Base-by-base conservation (phyloP, 1,140 invertebrate genomes). In the Diorhabda elongata region DNA sequence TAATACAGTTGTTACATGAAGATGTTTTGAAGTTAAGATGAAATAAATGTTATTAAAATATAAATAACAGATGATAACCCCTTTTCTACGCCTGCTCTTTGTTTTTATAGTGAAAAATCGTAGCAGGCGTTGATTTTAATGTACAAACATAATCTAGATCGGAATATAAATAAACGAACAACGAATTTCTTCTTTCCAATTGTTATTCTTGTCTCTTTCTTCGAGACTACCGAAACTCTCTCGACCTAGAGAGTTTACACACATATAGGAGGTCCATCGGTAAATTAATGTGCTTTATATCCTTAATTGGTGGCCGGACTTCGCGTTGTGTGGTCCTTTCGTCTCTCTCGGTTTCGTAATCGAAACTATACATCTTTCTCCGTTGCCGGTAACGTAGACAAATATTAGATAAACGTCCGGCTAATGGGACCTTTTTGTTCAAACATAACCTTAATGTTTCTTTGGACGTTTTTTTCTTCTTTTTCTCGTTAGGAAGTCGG, bases 241-340 rank as follows among this genome's bases (percentile, higher is more conserved):
- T 47, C 43, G 44, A 61, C 44, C 66, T 72, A 71, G 65, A 67
- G 45, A 63, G 70, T 72, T 70, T 74, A 76, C 75, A 75, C 73
- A 76, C 73, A 71, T 76, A 75, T 73, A 77, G 75, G 76, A 78
- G 78, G 79, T 78, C 77, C 75, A 74, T 71, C 73, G 72, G 77
- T 77, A 81, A 81, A 81, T 81, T 81, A 81, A 81, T 81, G 79
- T 78, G 79, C 79, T 80, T 81, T 79, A 81, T 77, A 81, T 81
- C 78, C 78, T 81, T 81, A 81, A 81, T 81, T 81, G 79, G 79
- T 80, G 79, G 77, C 75, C 78, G 75, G 74, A 72, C 76, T 76
- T 76, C 78, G 69, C 76, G 78, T 69, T 81, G 79, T 81, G 79
- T 81, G 79, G 79, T 76, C 79, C 69, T 70, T 69, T 66, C 62